Base-by-base conservation (phyloP, 30 jellyfish, hydroid and myxozoan genomes). In the Sanderia malayensis region DNA sequence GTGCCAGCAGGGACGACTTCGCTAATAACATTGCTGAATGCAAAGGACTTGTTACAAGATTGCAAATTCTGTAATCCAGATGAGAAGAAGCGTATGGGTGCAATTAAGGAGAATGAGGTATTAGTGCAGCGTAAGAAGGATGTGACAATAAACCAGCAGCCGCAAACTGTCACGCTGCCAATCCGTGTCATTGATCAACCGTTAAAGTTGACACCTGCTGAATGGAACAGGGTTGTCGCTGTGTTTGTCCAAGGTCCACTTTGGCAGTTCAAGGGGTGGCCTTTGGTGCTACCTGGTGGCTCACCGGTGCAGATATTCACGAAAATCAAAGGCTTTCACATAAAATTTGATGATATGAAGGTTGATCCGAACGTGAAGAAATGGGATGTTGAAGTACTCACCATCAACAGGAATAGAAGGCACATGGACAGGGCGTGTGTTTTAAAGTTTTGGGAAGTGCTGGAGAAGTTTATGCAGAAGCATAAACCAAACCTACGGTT, bases 191-290 rank as follows among this genome's bases (percentile, higher is more conserved):
- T 85, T 15, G 97, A 86, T 46, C 96, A 86, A 53, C 96, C 97
- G 0, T 58, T 82, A 63, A 93, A 93, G 52, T 70, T 93, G 22
- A 71, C 84, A 37, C 84, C 90, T 26, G 80, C 66, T 77, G 99
- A 93, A 60, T 93, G 99, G 99, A 86, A 93, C 69, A 90, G 97
- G 47, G 99, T 93, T 17, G 99, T 95, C 23, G 99, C 99, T 11
- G 99, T 81, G 10, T 93, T 93, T 69, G 99, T 86, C 7, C 99
- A 93, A 73, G 99, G 99, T 4, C 99, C 99, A 21, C 31, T 97
- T 0, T 93, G 99, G 99, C 99, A 93, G 77, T 93, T 93, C 88
- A 93, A 93, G 68, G 99, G 99, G 2, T 93, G 99, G 99, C 99
- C 99, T 1, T 21, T 60, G 17, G 79, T 92, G 28, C 65, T 74